Evolutionary conservation across 2,797 vertebrate genomes (phyloP).

Genomic region (Schizothorax lantsangensis): DNA sequence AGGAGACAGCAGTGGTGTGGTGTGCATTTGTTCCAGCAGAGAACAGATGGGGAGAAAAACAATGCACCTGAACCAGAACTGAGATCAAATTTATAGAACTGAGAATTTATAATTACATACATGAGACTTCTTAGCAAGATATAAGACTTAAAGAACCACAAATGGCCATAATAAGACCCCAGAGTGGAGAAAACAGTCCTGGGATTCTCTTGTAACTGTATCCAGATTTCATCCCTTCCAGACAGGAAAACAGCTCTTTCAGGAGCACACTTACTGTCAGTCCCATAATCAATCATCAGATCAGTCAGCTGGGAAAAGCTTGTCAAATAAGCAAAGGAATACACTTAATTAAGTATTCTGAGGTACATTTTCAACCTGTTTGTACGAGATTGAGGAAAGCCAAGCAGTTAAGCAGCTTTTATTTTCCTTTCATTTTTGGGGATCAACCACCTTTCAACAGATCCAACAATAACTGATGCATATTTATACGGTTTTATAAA

Average conservation of each 20-base stretch:
- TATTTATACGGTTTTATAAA: not conserved
- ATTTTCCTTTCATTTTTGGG: constrained; percentile 13
- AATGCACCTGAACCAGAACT: constrained; percentile 32
- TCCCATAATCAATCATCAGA: constrained; percentile 25
- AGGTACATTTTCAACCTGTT: not conserved
- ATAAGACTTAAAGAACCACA: constrained; percentile 8
- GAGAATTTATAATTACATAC: not conserved
- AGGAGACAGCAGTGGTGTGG: not conserved
- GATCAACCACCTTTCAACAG: constrained; percentile 12
- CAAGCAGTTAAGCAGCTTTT: constrained; percentile 15
- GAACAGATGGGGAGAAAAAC: constrained; percentile 40
- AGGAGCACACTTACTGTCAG: constrained; percentile 10
- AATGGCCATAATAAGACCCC: not conserved
- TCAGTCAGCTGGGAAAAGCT: not conserved
- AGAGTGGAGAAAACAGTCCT: not conserved
- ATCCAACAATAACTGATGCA: not conserved
- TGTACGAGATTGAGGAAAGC: not conserved
- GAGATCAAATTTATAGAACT: not conserved
- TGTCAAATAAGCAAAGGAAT: constrained; percentile 6
- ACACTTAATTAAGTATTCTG: not conserved
- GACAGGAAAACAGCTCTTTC: constrained; percentile 32
- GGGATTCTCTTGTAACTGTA: constrained; percentile 12
- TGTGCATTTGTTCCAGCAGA: constrained; percentile 53
- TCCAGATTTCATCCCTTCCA: constrained; percentile 28
- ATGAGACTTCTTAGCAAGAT: constrained; percentile 12